Evolutionary conservation across 2,113 vertebrate species (phyloP), one percentile per base, ranked within the genome.

Genomic region (Dicerorhinus sumatrensis): DNA sequence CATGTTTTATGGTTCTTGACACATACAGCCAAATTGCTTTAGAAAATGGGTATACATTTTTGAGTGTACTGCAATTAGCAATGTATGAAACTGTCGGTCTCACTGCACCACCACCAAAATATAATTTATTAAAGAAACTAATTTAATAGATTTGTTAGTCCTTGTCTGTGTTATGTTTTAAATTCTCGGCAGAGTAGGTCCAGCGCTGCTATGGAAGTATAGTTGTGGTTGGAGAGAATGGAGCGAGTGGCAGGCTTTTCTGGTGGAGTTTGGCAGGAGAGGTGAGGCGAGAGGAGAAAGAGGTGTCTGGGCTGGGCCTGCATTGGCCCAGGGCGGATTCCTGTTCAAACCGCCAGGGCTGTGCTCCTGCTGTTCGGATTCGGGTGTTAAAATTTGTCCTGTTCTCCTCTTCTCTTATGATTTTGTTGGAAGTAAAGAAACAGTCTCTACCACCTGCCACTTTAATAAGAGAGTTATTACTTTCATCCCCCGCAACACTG

Each of bases 351-450:
- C 4, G 1, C 6, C 8, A 31, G 20, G 16, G 18, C 51, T 54
- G 51, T 54, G 51, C 23, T 70, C 10, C 6, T 8, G 36, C 17
- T 39, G 82, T 96, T 85, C 84, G 17, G 12, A 87, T 89, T 97
- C 39, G 13, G 16, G 10, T 87, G 97, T 96, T 89, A 94, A 81
- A 93, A 48, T 82, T 84, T 80, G 8, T 1, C 20, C 18, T 54
- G 6, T 86, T 87, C 11, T 85, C 46, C 60, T 60, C 46, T 94
- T 80, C 25, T 62, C 36, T 90, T 91, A 29, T 39, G 77, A 79
- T 51, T 77, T 94, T 89, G 42, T 69, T 77, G 23, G 70, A 85
- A 69, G 27, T 60, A 95, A 95, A 91, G 72, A 81, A 94, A 84
- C 21, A 63, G 4, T 88, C 23, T 33, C 46, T 54, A 31, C 31